These are phyloP conservation scores for Nycticebus coucang DNA, from an alignment of 2,113 vertebrate genomes.

Conservation along the genomic window DNA sequence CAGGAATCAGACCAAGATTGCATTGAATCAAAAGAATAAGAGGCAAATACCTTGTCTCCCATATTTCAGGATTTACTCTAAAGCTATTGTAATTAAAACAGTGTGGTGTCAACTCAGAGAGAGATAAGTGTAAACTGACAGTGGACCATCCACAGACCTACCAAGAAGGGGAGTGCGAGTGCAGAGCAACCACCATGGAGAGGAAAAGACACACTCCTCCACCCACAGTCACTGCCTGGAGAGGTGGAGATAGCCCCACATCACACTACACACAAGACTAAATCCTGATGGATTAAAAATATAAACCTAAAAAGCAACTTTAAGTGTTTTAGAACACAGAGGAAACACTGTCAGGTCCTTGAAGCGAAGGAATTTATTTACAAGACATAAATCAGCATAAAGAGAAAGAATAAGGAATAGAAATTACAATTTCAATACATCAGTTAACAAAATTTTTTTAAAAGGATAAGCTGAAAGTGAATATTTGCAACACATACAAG, in stretches of 20 bases:
- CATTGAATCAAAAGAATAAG: background rate
- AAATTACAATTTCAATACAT: background rate
- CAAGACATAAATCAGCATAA: background rate
- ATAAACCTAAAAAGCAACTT: background rate
- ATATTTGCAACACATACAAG: background rate
- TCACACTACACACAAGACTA: background rate
- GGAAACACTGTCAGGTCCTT: background rate
- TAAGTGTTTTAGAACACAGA: background rate
- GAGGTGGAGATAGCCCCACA: background rate
- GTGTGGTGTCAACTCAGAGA: background rate
- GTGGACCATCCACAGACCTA: background rate
- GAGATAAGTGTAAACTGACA: background rate
- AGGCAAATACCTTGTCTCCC: background rate
- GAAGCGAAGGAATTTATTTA: background rate
- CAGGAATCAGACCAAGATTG: background rate
- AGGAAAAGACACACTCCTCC: background rate
- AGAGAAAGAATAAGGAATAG: background rate
- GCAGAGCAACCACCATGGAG: background rate
- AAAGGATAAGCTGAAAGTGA: background rate
- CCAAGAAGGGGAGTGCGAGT: background rate
- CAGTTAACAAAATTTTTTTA: background rate
- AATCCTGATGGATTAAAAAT: background rate
- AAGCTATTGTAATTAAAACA: background rate
- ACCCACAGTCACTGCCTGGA: background rate
- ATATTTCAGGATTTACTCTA: background rate